These are phyloP conservation scores for Habropoda laboriosa DNA, from an alignment of 1,140 invertebrate genomes.

Conservation along the genomic window DNA sequence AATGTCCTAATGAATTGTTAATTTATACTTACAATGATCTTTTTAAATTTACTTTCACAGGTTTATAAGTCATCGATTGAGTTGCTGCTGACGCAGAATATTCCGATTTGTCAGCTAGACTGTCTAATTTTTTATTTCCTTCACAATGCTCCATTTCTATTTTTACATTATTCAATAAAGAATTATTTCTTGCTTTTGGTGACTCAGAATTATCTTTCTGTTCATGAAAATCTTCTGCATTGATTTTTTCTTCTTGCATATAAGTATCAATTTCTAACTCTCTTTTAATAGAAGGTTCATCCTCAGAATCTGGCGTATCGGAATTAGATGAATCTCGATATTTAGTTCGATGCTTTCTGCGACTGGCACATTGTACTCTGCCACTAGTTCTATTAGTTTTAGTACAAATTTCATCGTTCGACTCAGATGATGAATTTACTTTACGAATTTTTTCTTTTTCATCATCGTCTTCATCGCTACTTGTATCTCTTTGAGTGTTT, in stretches of 20 bases:
- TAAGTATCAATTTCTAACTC: constrained; percentile 52
- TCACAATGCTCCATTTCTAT: constrained; percentile 53
- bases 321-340: constrained; percentile 78
- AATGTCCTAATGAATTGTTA: neutral
- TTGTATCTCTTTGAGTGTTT: constrained; percentile 56
- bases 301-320: constrained; percentile 74
- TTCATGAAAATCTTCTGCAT: constrained; percentile 39
- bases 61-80: constrained; percentile 64
- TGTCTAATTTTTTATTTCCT: constrained; percentile 54
- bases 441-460: constrained; percentile 53
- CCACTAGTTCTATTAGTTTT: constrained; percentile 40
- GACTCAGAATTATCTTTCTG: constrained; percentile 53
- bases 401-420: constrained; percentile 59
- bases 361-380: constrained; percentile 58
- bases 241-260: constrained; percentile 49
- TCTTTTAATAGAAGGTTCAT: constrained; percentile 66
- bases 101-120: constrained; percentile 57
- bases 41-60: constrained; percentile 78
- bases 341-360: constrained; percentile 75
- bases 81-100: constrained; percentile 36
- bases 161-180: constrained; percentile 53
- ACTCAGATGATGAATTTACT: constrained; percentile 66
- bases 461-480: constrained; percentile 66
- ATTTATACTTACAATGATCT: constrained; percentile 77
- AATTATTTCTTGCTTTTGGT: constrained; percentile 50